A percentile compares a stretch with the other conserved stretches of the same genome.
phyloP scores from a whole-genome alignment of 1,140 invertebrate genomes.

The Pinna nobilis region DNA sequence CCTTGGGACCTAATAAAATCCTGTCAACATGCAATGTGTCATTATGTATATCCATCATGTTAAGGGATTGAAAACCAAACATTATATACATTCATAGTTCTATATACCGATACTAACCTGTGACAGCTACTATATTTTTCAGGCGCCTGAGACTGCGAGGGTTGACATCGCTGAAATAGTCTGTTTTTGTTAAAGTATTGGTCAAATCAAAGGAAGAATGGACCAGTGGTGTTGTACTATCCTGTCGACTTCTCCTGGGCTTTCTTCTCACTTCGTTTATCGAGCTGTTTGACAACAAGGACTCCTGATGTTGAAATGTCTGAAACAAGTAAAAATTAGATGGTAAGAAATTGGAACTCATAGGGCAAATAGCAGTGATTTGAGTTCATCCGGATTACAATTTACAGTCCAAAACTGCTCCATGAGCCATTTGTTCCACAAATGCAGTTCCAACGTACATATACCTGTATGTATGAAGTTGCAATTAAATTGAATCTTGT shows the following conservation, averaged over 20 bases:
- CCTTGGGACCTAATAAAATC: background rate
- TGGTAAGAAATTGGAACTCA: no score
- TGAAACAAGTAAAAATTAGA: no score
- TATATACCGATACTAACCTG: conserved; percentile 80
- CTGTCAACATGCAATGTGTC: background rate
- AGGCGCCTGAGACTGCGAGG: conserved; percentile 95
- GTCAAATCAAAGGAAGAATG: conserved; percentile 70
- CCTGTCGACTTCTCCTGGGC: background rate
- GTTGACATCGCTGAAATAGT: conserved; percentile 88
- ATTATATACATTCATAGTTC: background rate
- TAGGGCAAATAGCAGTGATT: no score
- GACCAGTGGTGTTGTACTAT: conserved; percentile 46
- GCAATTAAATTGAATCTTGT: no score
- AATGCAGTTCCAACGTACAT: no score
- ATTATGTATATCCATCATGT: background rate
- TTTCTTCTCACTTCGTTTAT: conserved; percentile 26
- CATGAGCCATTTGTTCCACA: background rate
- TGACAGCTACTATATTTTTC: conserved; percentile 98
- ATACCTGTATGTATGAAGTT: no score
- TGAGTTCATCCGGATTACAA: no score
- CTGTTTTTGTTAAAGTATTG: conserved; percentile 68
- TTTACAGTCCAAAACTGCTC: no score
- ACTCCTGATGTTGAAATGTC: conserved; percentile 61
- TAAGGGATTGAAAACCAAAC: background rate
- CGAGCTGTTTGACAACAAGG: conserved; percentile 47